Evolutionary conservation across 2,888 invertebrate genomes (phyloP).

Genomic region (Oxyscelio sp.): DNA sequence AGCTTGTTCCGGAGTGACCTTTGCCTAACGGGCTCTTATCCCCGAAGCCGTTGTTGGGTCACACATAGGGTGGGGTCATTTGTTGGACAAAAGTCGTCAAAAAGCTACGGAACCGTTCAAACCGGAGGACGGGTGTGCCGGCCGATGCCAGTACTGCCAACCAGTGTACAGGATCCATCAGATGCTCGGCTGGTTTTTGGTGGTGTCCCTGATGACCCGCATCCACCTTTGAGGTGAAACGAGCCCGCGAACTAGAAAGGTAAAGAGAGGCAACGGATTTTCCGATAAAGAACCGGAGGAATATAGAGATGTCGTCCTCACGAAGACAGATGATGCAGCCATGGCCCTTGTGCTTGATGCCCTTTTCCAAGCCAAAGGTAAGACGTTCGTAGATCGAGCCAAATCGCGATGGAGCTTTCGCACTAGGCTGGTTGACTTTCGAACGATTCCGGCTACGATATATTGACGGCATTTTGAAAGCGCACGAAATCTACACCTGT

Average conservation of each 20-base stretch:
- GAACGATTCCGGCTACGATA: background rate
- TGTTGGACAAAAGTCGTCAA: no score
- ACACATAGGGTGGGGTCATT: no score
- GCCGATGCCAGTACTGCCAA: constrained; percentile 39
- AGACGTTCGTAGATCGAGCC: constrained; percentile 71
- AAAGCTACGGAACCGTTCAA: constrained; percentile 74
- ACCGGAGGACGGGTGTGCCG: constrained; percentile 82
- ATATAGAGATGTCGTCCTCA: constrained; percentile 79
- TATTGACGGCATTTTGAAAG: background rate
- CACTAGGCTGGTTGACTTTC: background rate
- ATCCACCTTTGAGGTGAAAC: constrained; percentile 1
- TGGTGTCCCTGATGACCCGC: constrained; percentile 20
- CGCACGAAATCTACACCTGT: background rate
- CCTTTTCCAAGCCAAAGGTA: constrained; percentile 84
- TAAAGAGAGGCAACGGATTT: constrained; percentile 40
- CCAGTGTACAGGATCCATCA: constrained; percentile 32
- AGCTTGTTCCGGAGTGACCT: no score
- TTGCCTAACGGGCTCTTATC: no score
- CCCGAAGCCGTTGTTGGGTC: no score
- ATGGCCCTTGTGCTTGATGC: constrained; percentile 86
- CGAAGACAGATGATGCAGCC: constrained; percentile 87
- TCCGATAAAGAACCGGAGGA: background rate
- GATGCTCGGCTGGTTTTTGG: constrained; percentile 23
- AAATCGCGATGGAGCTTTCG: background rate
- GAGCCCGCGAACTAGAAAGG: constrained; percentile 22